These are phyloP conservation scores for Oreonectes daqikongensis DNA, from an alignment of 2,797 vertebrate genomes.

Conservation along the genomic window DNA sequence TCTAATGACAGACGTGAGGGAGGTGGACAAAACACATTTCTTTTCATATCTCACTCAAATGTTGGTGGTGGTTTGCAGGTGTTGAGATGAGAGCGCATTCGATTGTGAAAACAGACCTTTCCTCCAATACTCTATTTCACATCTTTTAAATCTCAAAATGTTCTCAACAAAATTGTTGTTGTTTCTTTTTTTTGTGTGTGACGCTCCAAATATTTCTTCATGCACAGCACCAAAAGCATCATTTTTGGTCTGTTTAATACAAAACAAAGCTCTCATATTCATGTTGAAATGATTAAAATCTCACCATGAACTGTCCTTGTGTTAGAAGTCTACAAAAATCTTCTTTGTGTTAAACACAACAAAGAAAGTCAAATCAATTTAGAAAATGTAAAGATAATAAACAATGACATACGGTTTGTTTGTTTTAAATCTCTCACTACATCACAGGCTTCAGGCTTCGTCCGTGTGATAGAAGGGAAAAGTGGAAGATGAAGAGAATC, in stretches of 20 bases:
- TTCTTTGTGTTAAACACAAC: neutral
- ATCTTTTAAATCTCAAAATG: neutral
- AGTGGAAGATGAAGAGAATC: neutral
- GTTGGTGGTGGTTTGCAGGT: neutral
- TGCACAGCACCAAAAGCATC: too few species aligned
- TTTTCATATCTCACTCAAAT: slow-evolving; percentile 11
- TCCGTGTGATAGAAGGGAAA: neutral
- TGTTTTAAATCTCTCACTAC: too few species aligned
- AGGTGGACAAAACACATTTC: neutral
- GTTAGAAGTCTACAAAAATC: neutral
- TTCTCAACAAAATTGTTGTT: too few species aligned
- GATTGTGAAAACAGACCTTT: neutral
- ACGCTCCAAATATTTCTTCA: too few species aligned
- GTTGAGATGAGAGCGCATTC: neutral
- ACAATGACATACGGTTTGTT: neutral
- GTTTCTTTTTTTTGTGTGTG: too few species aligned
- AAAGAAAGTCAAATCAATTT: neutral
- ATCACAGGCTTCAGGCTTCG: neutral
- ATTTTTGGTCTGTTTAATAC: too few species aligned
- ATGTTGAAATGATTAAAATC: neutral
- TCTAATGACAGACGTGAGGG: slow-evolving; percentile 70
- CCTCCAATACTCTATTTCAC: neutral
- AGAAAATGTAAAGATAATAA: neutral
- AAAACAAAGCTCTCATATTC: neutral
- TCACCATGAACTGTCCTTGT: neutral